Evolutionary conservation across 2,888 invertebrate genomes (phyloP).

Genomic region (Limenitis camilla): DNA sequence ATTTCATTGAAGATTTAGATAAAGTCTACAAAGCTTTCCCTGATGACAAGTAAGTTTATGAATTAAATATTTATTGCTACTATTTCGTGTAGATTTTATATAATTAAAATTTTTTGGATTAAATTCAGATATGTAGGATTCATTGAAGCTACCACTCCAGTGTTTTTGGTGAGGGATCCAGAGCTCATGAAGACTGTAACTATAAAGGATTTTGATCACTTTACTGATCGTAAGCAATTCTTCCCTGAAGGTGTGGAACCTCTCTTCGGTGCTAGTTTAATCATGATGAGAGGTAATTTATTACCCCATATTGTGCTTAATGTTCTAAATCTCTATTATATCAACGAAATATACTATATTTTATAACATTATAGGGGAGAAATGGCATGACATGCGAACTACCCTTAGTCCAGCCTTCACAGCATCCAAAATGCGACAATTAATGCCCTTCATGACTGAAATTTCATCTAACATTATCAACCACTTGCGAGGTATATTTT

Average conservation of each 20-base stretch:
- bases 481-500: constrained; percentile 37
- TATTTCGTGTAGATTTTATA: too few species aligned
- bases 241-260: constrained; percentile 54
- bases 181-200: constrained; percentile 69
- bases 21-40: constrained; percentile 48
- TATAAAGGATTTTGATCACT: constrained; percentile 75
- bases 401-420: constrained; percentile 74
- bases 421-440: constrained; percentile 69
- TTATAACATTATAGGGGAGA: constrained; percentile 43
- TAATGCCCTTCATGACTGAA: constrained; percentile 65
- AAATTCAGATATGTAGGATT: constrained; percentile 52
- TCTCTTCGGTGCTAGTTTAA: constrained; percentile 48
- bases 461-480: constrained; percentile 41
- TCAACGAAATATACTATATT: not conserved
- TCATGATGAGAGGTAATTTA: constrained; percentile 47
- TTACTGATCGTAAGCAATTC: constrained; percentile 61
- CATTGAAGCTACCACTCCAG: constrained; percentile 53
- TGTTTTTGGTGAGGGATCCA: constrained; percentile 65
- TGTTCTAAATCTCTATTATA: too few species aligned
- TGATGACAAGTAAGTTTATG: constrained; percentile 32
- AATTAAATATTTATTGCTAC: not conserved
- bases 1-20: constrained; percentile 43
- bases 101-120: too few species aligned
- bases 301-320: too few species aligned
- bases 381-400: constrained; percentile 66